These are phyloP conservation scores for Dendronephthya gigantea DNA, from an alignment of 64 coral and sea anemone species.

Conservation along the genomic window DNA sequence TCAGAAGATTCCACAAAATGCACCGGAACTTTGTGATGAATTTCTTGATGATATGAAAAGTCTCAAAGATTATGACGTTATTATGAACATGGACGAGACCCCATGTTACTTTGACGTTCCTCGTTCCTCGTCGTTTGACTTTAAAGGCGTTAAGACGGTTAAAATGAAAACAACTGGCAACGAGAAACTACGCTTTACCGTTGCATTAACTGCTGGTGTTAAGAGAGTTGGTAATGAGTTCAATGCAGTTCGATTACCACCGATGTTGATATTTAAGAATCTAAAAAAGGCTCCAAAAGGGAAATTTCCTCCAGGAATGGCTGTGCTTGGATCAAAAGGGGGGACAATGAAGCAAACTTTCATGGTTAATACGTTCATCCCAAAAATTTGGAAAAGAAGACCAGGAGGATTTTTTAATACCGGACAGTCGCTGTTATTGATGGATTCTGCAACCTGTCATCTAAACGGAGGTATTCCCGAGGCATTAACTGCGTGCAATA, in stretches of 20 bases:
- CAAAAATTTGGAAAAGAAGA: conserved; percentile 30
- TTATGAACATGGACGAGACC: not conserved
- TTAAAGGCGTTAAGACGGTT: not conserved
- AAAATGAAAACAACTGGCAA: not conserved
- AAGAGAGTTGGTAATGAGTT: not conserved
- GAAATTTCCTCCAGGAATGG: not conserved
- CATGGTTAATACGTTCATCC: conserved; percentile 25
- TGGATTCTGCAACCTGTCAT: not conserved
- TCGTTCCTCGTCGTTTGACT: not conserved
- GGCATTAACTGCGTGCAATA: not conserved
- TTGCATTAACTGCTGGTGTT: not conserved
- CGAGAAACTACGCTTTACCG: not conserved
- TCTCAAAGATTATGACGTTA: not conserved
- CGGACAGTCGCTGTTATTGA: not conserved
- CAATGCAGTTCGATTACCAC: not conserved
- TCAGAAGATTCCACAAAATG: not conserved
- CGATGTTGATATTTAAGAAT: not conserved
- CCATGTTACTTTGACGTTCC: not conserved
- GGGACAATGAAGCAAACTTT: conserved; percentile 13
- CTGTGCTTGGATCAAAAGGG: not conserved
- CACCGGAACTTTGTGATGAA: not conserved
- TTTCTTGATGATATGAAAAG: not conserved
- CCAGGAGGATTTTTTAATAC: conserved; percentile 13
- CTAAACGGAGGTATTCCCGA: not conserved
- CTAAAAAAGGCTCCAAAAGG: not conserved